Conservation (phyloP, 2,888 invertebrate genomes). For the Gymnocheta viridis region DNA sequence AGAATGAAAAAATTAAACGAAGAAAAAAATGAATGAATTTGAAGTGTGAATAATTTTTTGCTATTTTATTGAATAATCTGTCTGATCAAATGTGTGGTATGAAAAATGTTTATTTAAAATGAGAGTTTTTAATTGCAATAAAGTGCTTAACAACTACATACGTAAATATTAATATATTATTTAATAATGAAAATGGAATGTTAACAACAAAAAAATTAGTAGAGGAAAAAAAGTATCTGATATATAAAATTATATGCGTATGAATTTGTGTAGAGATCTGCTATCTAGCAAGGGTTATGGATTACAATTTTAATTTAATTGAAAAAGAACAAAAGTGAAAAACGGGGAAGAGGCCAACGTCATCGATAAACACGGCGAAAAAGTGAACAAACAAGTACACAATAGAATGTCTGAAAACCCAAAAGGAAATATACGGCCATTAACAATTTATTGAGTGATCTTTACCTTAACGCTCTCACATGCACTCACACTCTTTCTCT, state of each 20-base stretch:
- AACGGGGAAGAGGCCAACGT: slow-evolving; percentile 57
- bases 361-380: slow-evolving; percentile 65
- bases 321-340: slow-evolving; percentile 13
- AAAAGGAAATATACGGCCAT: background rate
- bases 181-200: slow-evolving; percentile 1
- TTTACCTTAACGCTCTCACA: slow-evolving; percentile 36
- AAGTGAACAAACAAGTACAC: slow-evolving; percentile 36
- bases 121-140: background rate
- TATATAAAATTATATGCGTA: background rate
- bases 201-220: background rate
- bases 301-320: slow-evolving; percentile 41
- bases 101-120: background rate
- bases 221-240: background rate
- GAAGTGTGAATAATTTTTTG: slow-evolving; percentile 44
- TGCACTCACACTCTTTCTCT: background rate
- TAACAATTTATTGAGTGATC: slow-evolving; percentile 39
- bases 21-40: slow-evolving; percentile 63
- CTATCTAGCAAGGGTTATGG: slow-evolving; percentile 6
- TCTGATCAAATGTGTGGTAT: background rate
- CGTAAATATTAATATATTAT: background rate
- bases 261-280: slow-evolving; percentile 3
- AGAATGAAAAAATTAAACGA: slow-evolving; percentile 29
- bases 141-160: slow-evolving; percentile 5
- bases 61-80: slow-evolving; percentile 1
- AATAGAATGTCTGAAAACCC: slow-evolving; percentile 32